phyloP scores from a whole-genome alignment of 2,113 vertebrate species.

The Neoarius graeffei region DNA sequence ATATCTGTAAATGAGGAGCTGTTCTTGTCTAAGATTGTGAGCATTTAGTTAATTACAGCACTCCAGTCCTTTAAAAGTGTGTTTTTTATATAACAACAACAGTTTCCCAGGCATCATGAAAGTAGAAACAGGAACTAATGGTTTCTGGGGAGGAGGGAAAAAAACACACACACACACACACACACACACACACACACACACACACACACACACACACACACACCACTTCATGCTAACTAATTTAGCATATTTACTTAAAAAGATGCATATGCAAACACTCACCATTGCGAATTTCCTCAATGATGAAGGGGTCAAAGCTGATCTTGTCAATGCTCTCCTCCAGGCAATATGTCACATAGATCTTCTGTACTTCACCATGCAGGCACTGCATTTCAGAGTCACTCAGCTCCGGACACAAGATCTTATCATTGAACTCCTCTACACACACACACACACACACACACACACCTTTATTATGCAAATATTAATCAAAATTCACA shows the following conservation, averaged over 20 bases:
- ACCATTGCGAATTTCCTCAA: conserved; percentile 91
- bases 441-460: conserved; percentile 35
- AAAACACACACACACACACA: no score
- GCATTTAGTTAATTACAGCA: neutral
- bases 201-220: no score
- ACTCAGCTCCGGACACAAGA: conserved; percentile 87
- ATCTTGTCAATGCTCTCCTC: conserved; percentile 96
- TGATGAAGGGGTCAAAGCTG: conserved; percentile 86
- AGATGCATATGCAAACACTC: conserved; percentile 53
- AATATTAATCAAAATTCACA: neutral
- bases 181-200: no score
- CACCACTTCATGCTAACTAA: neutral
- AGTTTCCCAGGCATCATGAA: neutral
- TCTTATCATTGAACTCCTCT: conserved; percentile 97
- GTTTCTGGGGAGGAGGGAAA: no score
- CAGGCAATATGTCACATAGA: conserved; percentile 90
- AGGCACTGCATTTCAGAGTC: conserved; percentile 83
- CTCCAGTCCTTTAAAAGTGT: neutral
- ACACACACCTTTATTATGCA: neutral
- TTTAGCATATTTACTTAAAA: neutral
- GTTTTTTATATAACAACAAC: neutral
- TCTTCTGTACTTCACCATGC: conserved; percentile 87
- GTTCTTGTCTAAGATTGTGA: neutral
- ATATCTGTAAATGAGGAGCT: neutral
- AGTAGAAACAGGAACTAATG: neutral